phyloP scores from a whole-genome alignment of 2,797 vertebrate species.

The Helostoma temminkii region DNA sequence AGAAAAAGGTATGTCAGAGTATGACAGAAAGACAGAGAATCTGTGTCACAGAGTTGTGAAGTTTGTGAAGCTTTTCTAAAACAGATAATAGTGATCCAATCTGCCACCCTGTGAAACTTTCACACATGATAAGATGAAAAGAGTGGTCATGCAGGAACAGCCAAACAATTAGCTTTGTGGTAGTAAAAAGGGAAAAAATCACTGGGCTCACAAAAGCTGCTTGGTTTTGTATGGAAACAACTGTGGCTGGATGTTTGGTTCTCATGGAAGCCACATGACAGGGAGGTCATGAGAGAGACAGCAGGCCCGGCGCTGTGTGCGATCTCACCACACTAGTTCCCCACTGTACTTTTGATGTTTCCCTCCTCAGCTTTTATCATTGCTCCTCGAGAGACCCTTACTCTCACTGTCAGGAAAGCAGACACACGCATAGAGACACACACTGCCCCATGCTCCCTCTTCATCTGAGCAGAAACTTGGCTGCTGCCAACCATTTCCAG shows the following conservation, averaged over 20 bases:
- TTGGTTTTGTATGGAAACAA: slow-evolving; percentile 83
- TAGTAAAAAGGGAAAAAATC: slow-evolving; percentile 39
- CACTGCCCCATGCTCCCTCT: neutral
- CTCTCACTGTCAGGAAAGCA: slow-evolving; percentile 69
- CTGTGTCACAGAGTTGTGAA: neutral
- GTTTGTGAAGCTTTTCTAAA: neutral
- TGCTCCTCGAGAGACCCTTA: slow-evolving; percentile 64
- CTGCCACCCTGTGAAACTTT: slow-evolving; percentile 42
- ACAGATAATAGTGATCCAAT: slow-evolving; percentile 18
- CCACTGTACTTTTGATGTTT: slow-evolving; percentile 79
- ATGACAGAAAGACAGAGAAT: neutral
- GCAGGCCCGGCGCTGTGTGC: slow-evolving; percentile 80
- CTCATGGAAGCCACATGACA: slow-evolving; percentile 84
- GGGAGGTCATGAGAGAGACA: slow-evolving; percentile 81
- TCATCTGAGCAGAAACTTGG: slow-evolving; percentile 57
- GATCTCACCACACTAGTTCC: slow-evolving; percentile 78
- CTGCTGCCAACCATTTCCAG: slow-evolving; percentile 62
- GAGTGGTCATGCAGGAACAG: slow-evolving; percentile 57
- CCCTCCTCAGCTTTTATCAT: slow-evolving; percentile 69
- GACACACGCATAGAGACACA: slow-evolving; percentile 8
- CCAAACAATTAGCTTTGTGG: slow-evolving; percentile 75
- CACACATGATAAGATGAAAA: slow-evolving; percentile 52
- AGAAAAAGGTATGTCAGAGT: slow-evolving; percentile 31
- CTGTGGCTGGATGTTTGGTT: slow-evolving; percentile 80
- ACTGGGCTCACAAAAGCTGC: slow-evolving; percentile 71